Percentiles rank a stretch among this genome's conserved stretches.
Conservation (phyloP, 1,140 invertebrate species). For the Apis cerana region DNA sequence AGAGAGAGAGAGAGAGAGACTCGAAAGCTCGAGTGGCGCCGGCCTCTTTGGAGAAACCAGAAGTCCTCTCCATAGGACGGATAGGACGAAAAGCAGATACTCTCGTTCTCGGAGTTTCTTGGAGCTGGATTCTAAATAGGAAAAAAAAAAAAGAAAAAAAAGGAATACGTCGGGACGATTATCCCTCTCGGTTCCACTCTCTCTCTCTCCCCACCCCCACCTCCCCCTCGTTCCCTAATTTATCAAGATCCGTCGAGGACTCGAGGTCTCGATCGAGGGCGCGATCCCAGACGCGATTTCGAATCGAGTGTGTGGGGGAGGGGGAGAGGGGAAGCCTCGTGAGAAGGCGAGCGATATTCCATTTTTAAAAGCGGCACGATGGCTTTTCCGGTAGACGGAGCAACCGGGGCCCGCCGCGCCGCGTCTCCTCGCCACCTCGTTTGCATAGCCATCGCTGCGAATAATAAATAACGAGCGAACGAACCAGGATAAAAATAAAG, state of each 20-base stretch:
- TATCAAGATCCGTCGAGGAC: background rate
- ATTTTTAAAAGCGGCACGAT: constrained; percentile 42
- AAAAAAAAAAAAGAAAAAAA: too few relatives aligned
- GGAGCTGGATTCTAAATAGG: too few relatives aligned
- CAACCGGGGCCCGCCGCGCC: constrained; percentile 14
- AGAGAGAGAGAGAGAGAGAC: too few relatives aligned
- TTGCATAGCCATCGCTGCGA: constrained; percentile 56
- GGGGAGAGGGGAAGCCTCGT: background rate
- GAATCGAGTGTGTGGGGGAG: background rate
- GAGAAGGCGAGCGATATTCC: constrained; percentile 25
- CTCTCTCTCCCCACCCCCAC: too few relatives aligned
- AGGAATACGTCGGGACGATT: too few relatives aligned
- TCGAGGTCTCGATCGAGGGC: background rate
- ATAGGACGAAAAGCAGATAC: too few relatives aligned
- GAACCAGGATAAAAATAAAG: constrained; percentile 35
- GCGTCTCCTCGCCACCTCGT: constrained; percentile 37
- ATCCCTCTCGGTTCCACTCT: too few relatives aligned
- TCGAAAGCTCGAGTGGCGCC: too few relatives aligned
- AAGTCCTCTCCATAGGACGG: too few relatives aligned
- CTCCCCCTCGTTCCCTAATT: background rate
- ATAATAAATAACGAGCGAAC: constrained; percentile 54
- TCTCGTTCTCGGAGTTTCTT: too few relatives aligned
- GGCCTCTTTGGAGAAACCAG: too few relatives aligned
- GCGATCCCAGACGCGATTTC: background rate
- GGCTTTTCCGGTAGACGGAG: constrained; percentile 49